Conservation (phyloP, 2,113 vertebrate genomes). For the Sinosuthora webbiana region DNA sequence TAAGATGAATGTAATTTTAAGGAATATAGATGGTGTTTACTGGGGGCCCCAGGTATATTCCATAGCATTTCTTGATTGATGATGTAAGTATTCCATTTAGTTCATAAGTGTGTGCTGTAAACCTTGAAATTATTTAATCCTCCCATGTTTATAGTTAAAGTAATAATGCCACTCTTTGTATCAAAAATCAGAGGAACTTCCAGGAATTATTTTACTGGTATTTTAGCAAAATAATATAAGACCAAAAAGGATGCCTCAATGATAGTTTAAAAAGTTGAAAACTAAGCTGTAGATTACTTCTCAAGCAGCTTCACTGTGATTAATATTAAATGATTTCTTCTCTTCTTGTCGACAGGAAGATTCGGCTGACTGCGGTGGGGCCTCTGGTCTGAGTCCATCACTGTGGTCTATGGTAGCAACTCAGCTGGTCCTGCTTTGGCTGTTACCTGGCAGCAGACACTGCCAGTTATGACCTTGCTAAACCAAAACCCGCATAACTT, state of each 20-base stretch:
- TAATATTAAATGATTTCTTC: not conserved
- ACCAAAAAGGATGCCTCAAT: not conserved
- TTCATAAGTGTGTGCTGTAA: not conserved
- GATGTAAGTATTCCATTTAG: not conserved
- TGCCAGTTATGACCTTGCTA: constrained; percentile 85
- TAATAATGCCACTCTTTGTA: not conserved
- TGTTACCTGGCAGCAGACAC: constrained; percentile 79
- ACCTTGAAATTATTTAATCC: not conserved
- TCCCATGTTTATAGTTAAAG: not conserved
- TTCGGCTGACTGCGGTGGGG: constrained; percentile 91
- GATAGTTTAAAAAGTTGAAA: not conserved
- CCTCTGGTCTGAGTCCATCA: constrained; percentile 82
- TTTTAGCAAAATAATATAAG: not conserved
- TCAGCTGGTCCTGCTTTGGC: constrained; percentile 89
- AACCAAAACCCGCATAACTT: constrained; percentile 72
- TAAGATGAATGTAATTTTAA: not conserved
- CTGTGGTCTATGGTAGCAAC: constrained; percentile 83
- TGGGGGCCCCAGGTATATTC: not conserved
- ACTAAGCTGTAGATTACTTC: not conserved
- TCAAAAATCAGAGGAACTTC: not conserved
- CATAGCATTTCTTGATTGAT: not conserved
- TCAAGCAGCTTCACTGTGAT: not conserved
- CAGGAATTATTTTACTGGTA: not conserved
- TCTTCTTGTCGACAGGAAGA: constrained; percentile 84
- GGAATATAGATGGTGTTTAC: not conserved